Base-by-base conservation (phyloP, 2,113 vertebrate genomes). In the Pachyramphus minor region DNA sequence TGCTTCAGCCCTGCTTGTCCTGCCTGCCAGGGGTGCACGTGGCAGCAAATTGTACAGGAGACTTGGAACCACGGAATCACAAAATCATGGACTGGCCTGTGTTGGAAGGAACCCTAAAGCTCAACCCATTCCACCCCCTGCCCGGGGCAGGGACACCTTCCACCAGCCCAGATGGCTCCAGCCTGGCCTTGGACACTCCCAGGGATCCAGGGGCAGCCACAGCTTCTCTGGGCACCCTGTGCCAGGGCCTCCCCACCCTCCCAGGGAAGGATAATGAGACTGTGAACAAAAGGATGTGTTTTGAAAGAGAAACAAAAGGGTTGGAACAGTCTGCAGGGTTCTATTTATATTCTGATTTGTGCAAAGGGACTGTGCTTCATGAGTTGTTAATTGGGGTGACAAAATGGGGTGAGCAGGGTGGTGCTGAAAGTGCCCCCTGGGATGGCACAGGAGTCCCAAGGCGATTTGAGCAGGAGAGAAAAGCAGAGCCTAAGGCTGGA, bases 21-120 rank as follows among this genome's bases (percentile, higher is more conserved):
- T n/a, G 4, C 37, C 44, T 62, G 39, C 5, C 9, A 8, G 1
- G 19, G 66, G 12, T 25, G 71, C 44, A 16, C 47, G 10, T 6
- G 18, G 24, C 18, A 42, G 14, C 50, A 69, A 41, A 85, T 1
- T 4, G 25, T 6, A 2, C 7, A 7, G 47, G 30, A 31, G 47
- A 22, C n/a, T 50, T 9, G 7, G 25, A 31, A 11, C 0, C 63
- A 14, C 62, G 44, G 21, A 37, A 4, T 11, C 53, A 9, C 4
- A 3, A 2, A 31, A 18, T 22, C 27, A 2, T 17, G 45, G 84
- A 9, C 3, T 19, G 17, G 14, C 10, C 10, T 11, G 60, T 2
- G 30, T 2, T 67, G 31, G 37, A 17, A 18, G n/a, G 21, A 22
- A 33, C 33, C 33, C 28, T 0, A 33, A 1, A 53, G 0, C 45